Evolutionary conservation across 2,797 vertebrate species (phyloP), one percentile per base, ranked within the genome.

Genomic region (Rallus crepitans): DNA sequence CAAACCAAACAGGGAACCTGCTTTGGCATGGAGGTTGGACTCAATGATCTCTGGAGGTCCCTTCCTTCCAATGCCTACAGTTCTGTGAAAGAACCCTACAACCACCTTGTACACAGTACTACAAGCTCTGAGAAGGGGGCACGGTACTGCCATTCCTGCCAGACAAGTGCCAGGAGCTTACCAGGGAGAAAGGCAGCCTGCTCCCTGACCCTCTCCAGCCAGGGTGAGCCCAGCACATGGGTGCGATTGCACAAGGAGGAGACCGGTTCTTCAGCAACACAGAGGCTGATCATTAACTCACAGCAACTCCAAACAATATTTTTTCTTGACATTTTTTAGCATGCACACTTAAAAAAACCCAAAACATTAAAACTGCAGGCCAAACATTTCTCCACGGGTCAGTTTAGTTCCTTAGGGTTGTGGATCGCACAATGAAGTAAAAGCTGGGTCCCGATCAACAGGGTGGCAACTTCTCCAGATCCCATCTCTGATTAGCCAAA

Each of bases 251-350:
- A 66, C 55, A 78, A 73, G 42, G 61, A 68, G 57, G 73, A 70
- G 79, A 89, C 48, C 53, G 82, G 75, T 92, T 89, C 68, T 92
- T 80, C 91, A 93, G 84, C 69, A 82, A 33, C 37, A 31, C 11
- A 42, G 40, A 77, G 42, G 52, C 40, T 13, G 10, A 59, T 68
- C 42, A 39, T 68, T 89, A 91, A 57, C 55, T 86, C 20, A 7
- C 24, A 30, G 69, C 30, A 30, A 72, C 30, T 72, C 47, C 59
- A 78, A 60, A 50, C 39, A 14, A 31, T 10, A 8, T 28, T 69
- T 80, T 81, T 25, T 57, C 37, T 65, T 56, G 16, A 20, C 7
- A 27, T 72, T 83, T 68, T 50, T 27, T 76, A 78, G 28, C 27
- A 25, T 1, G 8, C 15, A 42, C 12, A 19, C 11, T 57, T 78